Evolutionary conservation across 2,113 vertebrate genomes (phyloP).

Genomic region (Struthidea cinerea): DNA sequence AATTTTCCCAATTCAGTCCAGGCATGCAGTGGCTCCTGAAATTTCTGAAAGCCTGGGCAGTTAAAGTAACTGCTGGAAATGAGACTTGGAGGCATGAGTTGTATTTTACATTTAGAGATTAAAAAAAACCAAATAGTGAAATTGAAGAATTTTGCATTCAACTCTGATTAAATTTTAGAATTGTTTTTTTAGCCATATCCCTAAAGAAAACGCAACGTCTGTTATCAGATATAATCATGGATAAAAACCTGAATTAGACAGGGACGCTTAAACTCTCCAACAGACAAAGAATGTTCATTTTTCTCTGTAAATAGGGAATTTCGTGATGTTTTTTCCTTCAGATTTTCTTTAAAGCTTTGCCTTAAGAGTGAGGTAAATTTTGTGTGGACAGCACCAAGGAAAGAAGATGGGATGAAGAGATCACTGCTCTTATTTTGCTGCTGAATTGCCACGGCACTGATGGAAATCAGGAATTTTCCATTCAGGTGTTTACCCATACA

Average conservation of each 20-base stretch:
- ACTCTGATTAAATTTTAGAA: neutral
- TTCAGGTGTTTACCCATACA: fast-evolving
- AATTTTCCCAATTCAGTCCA: constrained; percentile 30
- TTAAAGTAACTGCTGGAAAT: neutral
- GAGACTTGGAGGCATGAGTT: neutral
- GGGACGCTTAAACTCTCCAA: neutral
- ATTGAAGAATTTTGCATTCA: neutral
- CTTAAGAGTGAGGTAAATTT: neutral
- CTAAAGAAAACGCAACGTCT: neutral
- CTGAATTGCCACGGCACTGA: neutral
- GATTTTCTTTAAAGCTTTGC: neutral
- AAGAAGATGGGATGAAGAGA: neutral
- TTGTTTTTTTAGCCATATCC: neutral
- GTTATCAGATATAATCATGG: neutral
- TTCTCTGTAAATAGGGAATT: neutral
- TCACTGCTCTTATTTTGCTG: neutral
- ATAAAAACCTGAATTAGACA: neutral
- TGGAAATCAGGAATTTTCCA: neutral
- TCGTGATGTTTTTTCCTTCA: fast-evolving
- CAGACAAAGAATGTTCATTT: neutral
- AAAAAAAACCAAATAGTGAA: neutral
- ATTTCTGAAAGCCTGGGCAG: constrained; percentile 1
- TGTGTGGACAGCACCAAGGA: neutral
- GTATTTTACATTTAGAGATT: neutral
- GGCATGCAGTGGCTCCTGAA: constrained; percentile 16